Conservation (phyloP, 1,140 invertebrate species). For the Pantala flavescens region DNA sequence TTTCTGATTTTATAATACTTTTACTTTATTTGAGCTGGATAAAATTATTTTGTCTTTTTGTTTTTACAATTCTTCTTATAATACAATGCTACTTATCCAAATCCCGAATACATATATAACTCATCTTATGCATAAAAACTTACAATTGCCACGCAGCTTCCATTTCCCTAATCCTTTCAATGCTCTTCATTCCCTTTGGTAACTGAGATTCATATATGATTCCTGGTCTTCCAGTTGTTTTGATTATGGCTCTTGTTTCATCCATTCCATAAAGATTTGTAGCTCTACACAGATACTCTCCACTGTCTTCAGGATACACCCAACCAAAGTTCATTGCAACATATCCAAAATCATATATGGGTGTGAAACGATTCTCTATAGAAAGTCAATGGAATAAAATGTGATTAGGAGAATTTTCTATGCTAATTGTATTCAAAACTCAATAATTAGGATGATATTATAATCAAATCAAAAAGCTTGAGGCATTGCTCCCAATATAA, state of each 20-base stretch:
- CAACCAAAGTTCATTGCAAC: slow-evolving; percentile 94
- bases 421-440: not conserved
- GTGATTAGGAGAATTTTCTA: not conserved
- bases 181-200: slow-evolving; percentile 89
- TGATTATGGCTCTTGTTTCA: slow-evolving; percentile 72
- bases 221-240: slow-evolving; percentile 74
- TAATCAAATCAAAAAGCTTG: no score
- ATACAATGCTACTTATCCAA: no score
- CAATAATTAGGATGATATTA: no score
- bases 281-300: slow-evolving; percentile 78
- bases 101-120: no score
- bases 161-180: slow-evolving; percentile 91
- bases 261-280: slow-evolving; percentile 87
- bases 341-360: slow-evolving; percentile 93
- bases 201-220: slow-evolving; percentile 89
- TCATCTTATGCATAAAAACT: slow-evolving; percentile 32
- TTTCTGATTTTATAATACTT: no score
- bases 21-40: no score
- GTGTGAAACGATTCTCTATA: slow-evolving; percentile 76
- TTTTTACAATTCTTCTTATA: no score
- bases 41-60: slow-evolving; percentile 15
- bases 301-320: slow-evolving; percentile 86
- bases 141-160: slow-evolving; percentile 88
- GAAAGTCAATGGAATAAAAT: slow-evolving; percentile 24
- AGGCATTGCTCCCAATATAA: no score